Percentiles rank a stretch among this genome's conserved stretches.
Evolutionary conservation across 53 echinoderm and acorn worm genomes (phyloP).

Genomic region (Pentamera pediparva): DNA sequence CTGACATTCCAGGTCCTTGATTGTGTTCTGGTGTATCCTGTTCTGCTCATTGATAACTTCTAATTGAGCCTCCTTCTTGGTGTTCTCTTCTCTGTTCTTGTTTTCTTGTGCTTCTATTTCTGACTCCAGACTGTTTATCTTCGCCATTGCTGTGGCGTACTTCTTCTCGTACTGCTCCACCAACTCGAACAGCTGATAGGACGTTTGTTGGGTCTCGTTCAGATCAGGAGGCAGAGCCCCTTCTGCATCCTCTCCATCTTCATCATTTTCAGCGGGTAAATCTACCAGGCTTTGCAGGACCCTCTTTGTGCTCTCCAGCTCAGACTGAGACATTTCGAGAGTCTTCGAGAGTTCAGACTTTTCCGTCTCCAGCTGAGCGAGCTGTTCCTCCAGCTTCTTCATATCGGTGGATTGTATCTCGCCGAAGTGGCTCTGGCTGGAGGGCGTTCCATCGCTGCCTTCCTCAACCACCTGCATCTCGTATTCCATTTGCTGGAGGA

Average conservation of each 20-base stretch:
- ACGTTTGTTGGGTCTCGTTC: conserved; percentile 53
- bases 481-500: conserved; percentile 77
- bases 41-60: conserved; percentile 81
- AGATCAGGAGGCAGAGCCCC: conserved; percentile 51
- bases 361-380: conserved; percentile 73
- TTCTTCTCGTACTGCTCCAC: conserved; percentile 76
- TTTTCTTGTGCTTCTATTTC: conserved; percentile 56
- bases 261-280: conserved; percentile 43
- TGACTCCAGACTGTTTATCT: conserved; percentile 58
- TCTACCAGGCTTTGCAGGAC: conserved; percentile 73
- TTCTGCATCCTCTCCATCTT: conserved; percentile 58
- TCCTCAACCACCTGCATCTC: conserved; percentile 55
- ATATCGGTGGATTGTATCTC: conserved; percentile 85
- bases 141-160: conserved; percentile 49
- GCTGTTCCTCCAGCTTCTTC: conserved; percentile 75
- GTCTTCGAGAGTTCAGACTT: conserved; percentile 77
- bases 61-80: conserved; percentile 65
- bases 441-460: background rate
- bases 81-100: conserved; percentile 59
- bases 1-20: conserved; percentile 66
- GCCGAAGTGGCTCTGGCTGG: conserved; percentile 51
- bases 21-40: conserved; percentile 67
- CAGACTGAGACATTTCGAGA: conserved; percentile 56
- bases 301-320: conserved; percentile 75
- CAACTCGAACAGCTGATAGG: conserved; percentile 58